Conservation (phyloP, 2,797 vertebrate species). For the Pangasius larnaudii region DNA sequence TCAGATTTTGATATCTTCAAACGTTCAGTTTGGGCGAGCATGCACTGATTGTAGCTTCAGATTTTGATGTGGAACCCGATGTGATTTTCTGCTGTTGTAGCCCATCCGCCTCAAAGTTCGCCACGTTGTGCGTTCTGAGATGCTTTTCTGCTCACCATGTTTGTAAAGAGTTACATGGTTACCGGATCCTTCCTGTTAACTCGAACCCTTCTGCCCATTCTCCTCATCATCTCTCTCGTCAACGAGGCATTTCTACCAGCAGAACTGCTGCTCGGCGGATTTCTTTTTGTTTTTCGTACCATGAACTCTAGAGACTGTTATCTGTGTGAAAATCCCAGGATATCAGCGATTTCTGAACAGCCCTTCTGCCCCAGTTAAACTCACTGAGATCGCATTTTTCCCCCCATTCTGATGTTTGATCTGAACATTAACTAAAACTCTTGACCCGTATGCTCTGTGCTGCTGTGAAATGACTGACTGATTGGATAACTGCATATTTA, state of each 20-base stretch:
- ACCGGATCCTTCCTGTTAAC: background rate
- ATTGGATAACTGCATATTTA: background rate
- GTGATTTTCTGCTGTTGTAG: background rate
- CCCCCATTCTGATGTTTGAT: background rate
- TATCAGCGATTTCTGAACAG: background rate
- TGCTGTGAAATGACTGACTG: background rate
- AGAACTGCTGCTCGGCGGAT: background rate
- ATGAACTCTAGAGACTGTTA: background rate
- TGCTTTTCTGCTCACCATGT: background rate
- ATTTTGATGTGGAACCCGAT: background rate
- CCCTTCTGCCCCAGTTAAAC: background rate
- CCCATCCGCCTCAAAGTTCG: background rate
- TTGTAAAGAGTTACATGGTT: background rate
- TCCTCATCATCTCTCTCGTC: background rate
- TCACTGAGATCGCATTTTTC: background rate
- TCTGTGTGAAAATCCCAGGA: background rate
- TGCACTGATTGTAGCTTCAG: background rate
- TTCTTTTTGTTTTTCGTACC: no score
- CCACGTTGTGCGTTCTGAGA: background rate
- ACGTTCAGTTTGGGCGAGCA: background rate
- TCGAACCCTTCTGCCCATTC: background rate
- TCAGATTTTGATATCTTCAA: background rate
- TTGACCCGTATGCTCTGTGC: background rate
- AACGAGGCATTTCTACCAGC: background rate
- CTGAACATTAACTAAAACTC: background rate